A percentile compares a stretch with the other conserved stretches of the same genome.
Evolutionary conservation across 1,140 invertebrate genomes (phyloP).

Genomic region (Brachionus rotundiformis): DNA sequence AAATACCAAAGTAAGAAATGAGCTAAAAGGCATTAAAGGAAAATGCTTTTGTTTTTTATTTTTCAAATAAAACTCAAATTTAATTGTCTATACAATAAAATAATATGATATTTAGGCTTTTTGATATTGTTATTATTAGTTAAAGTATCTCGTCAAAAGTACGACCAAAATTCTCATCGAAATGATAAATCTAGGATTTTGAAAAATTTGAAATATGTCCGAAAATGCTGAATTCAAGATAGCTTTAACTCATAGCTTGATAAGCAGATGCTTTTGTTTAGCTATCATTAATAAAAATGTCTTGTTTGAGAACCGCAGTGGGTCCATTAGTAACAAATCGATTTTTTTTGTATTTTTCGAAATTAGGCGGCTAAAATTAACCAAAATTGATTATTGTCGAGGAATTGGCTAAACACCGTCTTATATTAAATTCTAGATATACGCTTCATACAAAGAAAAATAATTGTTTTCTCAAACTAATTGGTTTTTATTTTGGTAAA

Average conservation of each 20-base stretch:
- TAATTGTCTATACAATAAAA: conserved; percentile 1
- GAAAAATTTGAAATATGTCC: not conserved
- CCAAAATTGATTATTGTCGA: not conserved
- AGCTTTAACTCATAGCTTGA: not conserved
- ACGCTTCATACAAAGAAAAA: not conserved
- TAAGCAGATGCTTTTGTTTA: conserved; percentile 1
- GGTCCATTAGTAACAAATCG: not conserved
- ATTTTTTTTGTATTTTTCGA: not conserved
- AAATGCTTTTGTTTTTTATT: not conserved
- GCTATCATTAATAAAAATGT: conserved; percentile 4
- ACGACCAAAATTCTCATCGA: not conserved
- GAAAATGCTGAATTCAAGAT: not conserved
- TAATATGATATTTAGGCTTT: not conserved
- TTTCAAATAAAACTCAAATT: not conserved
- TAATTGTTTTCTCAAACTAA: not conserved
- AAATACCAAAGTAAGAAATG: not conserved
- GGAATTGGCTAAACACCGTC: not conserved
- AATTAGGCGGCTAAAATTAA: not conserved
- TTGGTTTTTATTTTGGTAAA: too few species aligned
- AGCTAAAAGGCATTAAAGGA: not conserved
- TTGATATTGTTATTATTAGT: not conserved
- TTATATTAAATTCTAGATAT: not conserved
- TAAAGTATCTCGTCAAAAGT: not conserved
- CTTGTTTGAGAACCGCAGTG: conserved; percentile 1
- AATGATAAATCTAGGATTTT: not conserved